Evolutionary conservation across 2,113 vertebrate species (phyloP).

Genomic region (Spilogale gracilis): DNA sequence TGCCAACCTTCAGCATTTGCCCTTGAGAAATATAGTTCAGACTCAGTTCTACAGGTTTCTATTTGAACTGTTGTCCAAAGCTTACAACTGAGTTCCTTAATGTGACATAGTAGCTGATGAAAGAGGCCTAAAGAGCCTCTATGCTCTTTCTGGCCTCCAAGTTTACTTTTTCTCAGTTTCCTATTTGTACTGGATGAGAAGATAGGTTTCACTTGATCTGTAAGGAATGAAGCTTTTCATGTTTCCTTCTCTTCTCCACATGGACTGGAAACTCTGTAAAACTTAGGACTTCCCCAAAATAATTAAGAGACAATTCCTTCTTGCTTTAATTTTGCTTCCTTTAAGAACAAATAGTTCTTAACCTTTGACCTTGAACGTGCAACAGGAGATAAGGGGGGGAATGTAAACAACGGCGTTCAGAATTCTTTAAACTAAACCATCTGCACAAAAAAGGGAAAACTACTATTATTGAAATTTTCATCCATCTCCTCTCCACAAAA

Average conservation of each 20-base stretch:
- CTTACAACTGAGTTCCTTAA: neutral
- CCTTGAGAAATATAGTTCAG: neutral
- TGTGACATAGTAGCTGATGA: neutral
- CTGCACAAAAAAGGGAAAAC: conserved; percentile 20
- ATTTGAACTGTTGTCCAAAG: neutral
- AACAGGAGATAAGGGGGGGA: neutral
- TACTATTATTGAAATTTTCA: neutral
- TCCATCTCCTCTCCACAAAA: neutral
- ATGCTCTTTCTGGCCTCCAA: neutral
- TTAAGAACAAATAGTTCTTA: conserved; percentile 32
- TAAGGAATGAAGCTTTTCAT: conserved; percentile 54
- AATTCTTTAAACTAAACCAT: conserved; percentile 39
- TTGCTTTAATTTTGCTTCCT: conserved; percentile 47
- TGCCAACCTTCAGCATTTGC: neutral
- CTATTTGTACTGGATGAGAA: neutral
- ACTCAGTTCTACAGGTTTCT: neutral
- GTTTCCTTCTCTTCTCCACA: neutral
- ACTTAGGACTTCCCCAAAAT: neutral
- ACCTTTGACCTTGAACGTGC: conserved; percentile 1
- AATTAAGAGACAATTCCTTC: neutral
- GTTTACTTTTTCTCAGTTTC: neutral
- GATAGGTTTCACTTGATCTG: neutral
- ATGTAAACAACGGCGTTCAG: neutral
- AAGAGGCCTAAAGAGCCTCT: neutral
- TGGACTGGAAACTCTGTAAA: conserved; percentile 18